phyloP scores from a whole-genome alignment of 2,888 invertebrate genomes.

The Microctonus aethiopoides region DNA sequence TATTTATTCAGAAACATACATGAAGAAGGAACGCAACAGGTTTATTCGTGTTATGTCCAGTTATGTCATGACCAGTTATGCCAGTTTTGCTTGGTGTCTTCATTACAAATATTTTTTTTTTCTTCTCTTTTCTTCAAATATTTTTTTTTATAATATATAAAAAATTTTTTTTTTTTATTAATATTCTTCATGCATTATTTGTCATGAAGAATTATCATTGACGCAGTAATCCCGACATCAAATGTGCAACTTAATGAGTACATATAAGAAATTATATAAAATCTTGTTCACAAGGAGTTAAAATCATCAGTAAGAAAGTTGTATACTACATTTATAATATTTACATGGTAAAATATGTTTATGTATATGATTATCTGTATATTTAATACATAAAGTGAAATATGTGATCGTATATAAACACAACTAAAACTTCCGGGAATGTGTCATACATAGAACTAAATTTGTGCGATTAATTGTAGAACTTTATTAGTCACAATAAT shows the following conservation, averaged over 20 bases:
- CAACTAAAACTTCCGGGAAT: conserved; percentile 10
- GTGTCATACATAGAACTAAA: conserved; percentile 1
- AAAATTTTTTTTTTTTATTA: not conserved
- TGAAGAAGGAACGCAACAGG: conserved; percentile 39
- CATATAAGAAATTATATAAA: conserved; percentile 20
- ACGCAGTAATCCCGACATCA: not conserved
- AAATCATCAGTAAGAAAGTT: conserved; percentile 9
- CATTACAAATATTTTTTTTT: not conserved
- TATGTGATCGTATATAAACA: not conserved
- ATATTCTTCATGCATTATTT: not conserved
- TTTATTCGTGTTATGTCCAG: conserved; percentile 42
- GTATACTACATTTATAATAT: conserved; percentile 1
- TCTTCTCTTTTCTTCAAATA: not conserved
- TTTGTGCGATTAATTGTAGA: conserved; percentile 16
- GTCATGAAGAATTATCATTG: not conserved
- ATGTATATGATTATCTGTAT: not conserved
- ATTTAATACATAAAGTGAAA: not conserved
- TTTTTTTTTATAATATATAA: too few species aligned
- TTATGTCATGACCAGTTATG: conserved; percentile 50
- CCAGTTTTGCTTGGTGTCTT: conserved; percentile 38
- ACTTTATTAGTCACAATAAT: conserved; percentile 15
- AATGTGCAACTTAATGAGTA: not conserved
- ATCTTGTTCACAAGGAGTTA: conserved; percentile 1
- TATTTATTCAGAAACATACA: conserved; percentile 18
- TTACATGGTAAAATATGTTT: too few species aligned